A percentile compares a stretch with the other conserved stretches of the same genome.
These are phyloP conservation scores for Clarias pachynema DNA, from an alignment of 2,797 vertebrate genomes.

Conservation along the genomic window DNA sequence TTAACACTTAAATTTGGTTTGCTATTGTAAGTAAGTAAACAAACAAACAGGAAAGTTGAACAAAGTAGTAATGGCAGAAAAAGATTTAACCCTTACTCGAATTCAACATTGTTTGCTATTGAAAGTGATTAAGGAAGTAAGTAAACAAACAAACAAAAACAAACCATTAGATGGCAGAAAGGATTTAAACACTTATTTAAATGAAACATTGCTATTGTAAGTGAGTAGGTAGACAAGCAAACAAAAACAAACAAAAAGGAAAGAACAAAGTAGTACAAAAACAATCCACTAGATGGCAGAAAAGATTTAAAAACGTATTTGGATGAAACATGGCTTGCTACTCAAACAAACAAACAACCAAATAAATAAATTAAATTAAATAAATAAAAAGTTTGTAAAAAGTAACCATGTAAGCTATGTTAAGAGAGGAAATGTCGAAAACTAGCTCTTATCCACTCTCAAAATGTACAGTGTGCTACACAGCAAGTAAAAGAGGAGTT, in stretches of 20 bases:
- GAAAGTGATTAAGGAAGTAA: neutral
- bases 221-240: no score
- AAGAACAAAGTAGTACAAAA: neutral
- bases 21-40: no score
- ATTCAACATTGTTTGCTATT: no score
- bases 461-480: neutral
- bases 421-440: neutral
- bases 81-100: neutral
- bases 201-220: no score
- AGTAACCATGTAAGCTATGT: neutral
- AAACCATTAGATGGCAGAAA: no score
- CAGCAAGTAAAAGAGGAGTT: neutral
- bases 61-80: no score
- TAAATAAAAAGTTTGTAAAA: neutral
- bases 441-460: neutral
- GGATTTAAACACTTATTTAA: no score
- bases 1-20: no score
- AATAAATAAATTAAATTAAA: neutral
- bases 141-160: no score
- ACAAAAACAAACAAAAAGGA: neutral
- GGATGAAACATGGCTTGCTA: neutral
- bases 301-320: neutral
- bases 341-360: neutral
- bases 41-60: no score
- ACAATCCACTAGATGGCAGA: slow-evolving; percentile 1